Percentiles rank a stretch among this genome's conserved stretches.
Evolutionary conservation across 2,113 vertebrate species (phyloP).

Genomic region (Grallaria varia): DNA sequence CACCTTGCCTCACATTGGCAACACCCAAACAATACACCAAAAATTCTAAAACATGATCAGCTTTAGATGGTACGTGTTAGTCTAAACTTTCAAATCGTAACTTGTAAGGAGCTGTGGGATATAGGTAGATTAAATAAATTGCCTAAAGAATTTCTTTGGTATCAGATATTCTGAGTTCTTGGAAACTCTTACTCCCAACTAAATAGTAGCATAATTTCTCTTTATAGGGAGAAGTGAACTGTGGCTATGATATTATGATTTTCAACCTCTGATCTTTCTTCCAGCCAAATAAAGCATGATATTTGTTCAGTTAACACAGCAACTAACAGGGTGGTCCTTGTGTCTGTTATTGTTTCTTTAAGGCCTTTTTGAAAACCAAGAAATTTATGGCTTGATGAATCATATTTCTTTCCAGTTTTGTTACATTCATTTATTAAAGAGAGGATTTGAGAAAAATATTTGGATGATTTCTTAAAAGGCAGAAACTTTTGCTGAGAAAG

Average conservation of each 20-base stretch:
- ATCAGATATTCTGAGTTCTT: background rate
- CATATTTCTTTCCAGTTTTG: background rate
- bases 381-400: background rate
- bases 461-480: background rate
- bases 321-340: constrained; percentile 9
- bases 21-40: background rate
- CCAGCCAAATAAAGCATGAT: background rate
- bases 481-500: background rate
- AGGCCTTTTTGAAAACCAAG: background rate
- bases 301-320: background rate
- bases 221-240: background rate
- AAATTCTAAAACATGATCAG: background rate
- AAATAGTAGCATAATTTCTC: background rate
- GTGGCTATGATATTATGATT: background rate
- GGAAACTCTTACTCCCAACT: background rate
- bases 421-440: background rate
- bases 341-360: background rate
- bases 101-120: background rate
- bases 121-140: background rate
- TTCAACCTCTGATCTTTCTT: background rate
- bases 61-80: background rate
- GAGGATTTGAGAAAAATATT: background rate
- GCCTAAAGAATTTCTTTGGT: background rate
- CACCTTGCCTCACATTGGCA: background rate
- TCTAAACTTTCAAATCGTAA: background rate